A percentile compares a stretch with the other conserved stretches of the same genome.
phyloP scores from a whole-genome alignment of 2,797 vertebrate species.

The Fundulus diaphanus region DNA sequence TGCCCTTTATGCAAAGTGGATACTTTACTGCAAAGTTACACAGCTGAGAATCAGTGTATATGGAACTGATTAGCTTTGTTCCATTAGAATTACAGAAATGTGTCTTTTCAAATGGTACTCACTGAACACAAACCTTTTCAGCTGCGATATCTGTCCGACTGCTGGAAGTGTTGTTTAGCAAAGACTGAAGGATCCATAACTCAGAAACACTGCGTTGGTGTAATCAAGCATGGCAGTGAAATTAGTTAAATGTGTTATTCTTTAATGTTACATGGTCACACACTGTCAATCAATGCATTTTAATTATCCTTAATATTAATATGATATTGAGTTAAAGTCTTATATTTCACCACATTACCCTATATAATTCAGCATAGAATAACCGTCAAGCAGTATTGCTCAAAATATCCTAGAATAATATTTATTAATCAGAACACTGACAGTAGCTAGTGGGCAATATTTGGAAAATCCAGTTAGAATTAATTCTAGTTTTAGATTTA shows the following conservation, averaged over 20 bases:
- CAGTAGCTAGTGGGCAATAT: background rate
- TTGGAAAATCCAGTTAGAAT: background rate
- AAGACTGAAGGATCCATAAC: background rate
- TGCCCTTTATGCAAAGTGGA: constrained; percentile 68
- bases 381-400: background rate
- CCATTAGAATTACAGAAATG: constrained; percentile 54
- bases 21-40: constrained; percentile 55
- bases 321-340: too few relatives aligned
- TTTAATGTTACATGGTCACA: background rate
- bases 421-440: background rate
- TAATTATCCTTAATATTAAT: background rate
- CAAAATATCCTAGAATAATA: background rate
- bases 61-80: constrained; percentile 66
- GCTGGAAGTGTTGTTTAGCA: constrained; percentile 33
- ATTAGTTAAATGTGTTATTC: background rate
- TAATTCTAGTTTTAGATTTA: background rate
- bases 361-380: too few relatives aligned
- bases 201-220: background rate
- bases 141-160: constrained; percentile 23
- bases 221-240: background rate
- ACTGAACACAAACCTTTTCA: constrained; percentile 50
- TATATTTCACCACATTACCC: too few relatives aligned
- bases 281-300: background rate
- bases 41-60: constrained; percentile 50
- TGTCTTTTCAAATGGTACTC: constrained; percentile 54